Base-by-base conservation (phyloP, 2,888 invertebrate genomes). In the Anagyrus pseudococci region DNA sequence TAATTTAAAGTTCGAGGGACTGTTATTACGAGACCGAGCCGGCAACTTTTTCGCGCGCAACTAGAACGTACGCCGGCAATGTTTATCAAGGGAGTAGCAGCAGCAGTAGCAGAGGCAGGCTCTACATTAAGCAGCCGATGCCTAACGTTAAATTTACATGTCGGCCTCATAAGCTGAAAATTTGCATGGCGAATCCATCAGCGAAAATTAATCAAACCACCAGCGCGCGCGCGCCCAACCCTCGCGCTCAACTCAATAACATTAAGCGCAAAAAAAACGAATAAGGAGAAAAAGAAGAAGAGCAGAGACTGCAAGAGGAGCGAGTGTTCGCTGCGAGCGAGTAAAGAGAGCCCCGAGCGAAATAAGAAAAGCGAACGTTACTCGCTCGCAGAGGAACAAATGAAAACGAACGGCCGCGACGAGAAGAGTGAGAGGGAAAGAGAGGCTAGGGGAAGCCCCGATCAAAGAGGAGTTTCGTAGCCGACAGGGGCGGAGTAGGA, bases 401-500 rank as follows among this genome's bases (percentile, higher is more conserved):
- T 55, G 57, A 57, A 60, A 53, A 61, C 40, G 49, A 53, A 54
- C 29, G 29, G 6, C 29, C n/a, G n/a, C n/a, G n/a, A n/a, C n/a
- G n/a, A n/a, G n/a, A n/a, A n/a, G 29, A 29, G 29, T 10, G 29
- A 29, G 29, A 43, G 44, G 23, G 20, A 4, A 40, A 47, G 17
- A 40, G 15, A 25, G 41, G 37, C 41, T n/a, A 17, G 23, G 26
- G 43, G 25, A 43, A 20, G 48, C 58, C 6, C 40, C 61, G 65
- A 65, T 65, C 58, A 65, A 65, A 65, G 58, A 20, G 52, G 52
- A 53, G n/a, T 50, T 20, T 47, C 48, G 53, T 17, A 15, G 40
- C 40, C 10, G 29, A 4, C 40, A 15, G 1, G 1, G 40, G 15
- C n/a, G 40, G 15, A 10, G 33, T 33, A 6, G 33, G 33, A 6